Evolutionary conservation across 2,113 vertebrate genomes (phyloP), one percentile per base, ranked within the genome.

Genomic region (Rana temporaria): DNA sequence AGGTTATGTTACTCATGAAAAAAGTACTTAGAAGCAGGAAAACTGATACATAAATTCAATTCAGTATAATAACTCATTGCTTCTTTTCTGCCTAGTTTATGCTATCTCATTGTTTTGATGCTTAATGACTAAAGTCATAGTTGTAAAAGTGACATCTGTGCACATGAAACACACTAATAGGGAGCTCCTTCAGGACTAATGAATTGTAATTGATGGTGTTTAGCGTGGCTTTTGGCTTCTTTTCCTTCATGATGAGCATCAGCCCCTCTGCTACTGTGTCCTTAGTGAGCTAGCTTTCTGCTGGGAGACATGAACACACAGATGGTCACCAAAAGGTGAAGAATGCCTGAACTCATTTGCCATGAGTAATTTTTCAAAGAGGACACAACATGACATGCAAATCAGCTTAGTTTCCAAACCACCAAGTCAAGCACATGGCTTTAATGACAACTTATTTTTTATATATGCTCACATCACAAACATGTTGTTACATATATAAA

Each of bases 261-360:
- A 90, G 88, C 86, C 91, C 89, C 92, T 93, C 90, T 92, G 91
- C 88, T 92, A 88, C 85, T 87, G 84, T 84, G 85, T 91, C 90
- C 88, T 88, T 90, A 89, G 90, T 85, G 88, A 88, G 85, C 85
- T 85, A 66, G 79, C 86, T 85, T 87, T 90, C 88, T 88, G 90
- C 67, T 91, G 88, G 89, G 88, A 66, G 87, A 86, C 88, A 89
- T 88, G 89, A 90, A 87, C 87, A 88, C 94, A 90, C 94, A 96
- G 95, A 96, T 96, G 95, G 95, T 91, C 90, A 95, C 94, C 95
- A 96, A 95, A 93, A 92, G 93, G 91, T 91, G 92, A 92, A 90
- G 88, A 90, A 85, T 88, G 86, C 85, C 87, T 85, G 62, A 88
- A 88, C 86, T 90, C 87, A 60, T 85, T 85, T 82, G 85, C 89